These are phyloP conservation scores for Aricia agestis DNA, from an alignment of 1,140 invertebrate genomes.

Conservation along the genomic window DNA sequence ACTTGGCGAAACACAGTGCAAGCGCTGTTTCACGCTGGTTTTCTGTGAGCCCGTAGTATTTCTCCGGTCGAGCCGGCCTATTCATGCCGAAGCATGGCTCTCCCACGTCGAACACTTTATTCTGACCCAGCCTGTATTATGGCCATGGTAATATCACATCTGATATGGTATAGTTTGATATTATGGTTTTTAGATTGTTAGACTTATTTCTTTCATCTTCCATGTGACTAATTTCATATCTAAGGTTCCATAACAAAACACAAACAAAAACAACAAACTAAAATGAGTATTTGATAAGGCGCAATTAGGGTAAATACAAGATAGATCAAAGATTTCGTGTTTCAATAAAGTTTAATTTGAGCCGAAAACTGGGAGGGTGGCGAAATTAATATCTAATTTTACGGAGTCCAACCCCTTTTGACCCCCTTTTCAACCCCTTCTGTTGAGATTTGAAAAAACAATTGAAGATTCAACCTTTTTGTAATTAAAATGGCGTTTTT, in stretches of 20 bases:
- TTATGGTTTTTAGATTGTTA: no score
- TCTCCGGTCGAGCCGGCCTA: no score
- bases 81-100: no score
- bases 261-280: neutral
- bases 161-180: no score
- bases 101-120: no score
- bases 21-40: no score
- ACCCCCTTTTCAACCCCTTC: neutral
- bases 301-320: neutral
- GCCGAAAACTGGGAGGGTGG: constrained; percentile 32
- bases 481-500: neutral
- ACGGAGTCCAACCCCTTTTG: constrained; percentile 43
- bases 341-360: constrained; percentile 32
- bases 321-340: constrained; percentile 13
- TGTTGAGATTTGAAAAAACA: neutral
- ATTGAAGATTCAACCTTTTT: neutral
- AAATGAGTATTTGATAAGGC: neutral
- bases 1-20: no score
- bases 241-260: neutral
- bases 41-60: no score
- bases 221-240: neutral
- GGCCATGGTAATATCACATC: no score
- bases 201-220: no score
- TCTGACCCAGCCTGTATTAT: no score
- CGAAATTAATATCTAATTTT: constrained; percentile 65